These are phyloP conservation scores for Catharus minimus DNA, from an alignment of 2,113 vertebrate genomes.

Conservation along the genomic window DNA sequence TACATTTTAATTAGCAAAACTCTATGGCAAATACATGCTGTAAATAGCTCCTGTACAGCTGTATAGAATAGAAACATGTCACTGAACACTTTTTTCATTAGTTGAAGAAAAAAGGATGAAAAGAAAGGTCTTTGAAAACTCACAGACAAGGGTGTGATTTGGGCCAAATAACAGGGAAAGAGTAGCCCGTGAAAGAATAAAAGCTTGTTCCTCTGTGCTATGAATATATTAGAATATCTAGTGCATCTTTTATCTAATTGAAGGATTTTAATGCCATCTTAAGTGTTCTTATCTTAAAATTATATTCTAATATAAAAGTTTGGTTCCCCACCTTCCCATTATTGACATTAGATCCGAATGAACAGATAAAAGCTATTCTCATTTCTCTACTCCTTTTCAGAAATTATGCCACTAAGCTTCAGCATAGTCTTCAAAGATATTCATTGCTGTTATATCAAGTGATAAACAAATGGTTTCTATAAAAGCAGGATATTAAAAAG, in stretches of 20 bases:
- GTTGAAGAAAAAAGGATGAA: neutral
- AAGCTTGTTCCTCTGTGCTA: neutral
- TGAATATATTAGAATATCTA: neutral
- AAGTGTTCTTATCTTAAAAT: neutral
- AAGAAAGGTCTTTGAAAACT: neutral
- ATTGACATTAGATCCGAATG: neutral
- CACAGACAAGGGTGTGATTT: neutral
- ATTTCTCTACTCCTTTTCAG: neutral
- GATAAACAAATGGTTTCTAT: neutral
- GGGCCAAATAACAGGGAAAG: neutral
- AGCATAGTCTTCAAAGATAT: slow-evolving; percentile 3
- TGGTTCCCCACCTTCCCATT: slow-evolving; percentile 17
- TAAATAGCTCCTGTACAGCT: neutral
- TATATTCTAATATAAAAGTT: neutral
- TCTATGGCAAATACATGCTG: neutral
- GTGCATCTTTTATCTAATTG: slow-evolving; percentile 14
- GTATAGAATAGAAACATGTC: neutral
- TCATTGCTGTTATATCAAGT: neutral
- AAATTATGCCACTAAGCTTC: slow-evolving; percentile 19
- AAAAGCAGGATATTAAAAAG: slow-evolving; percentile 27
- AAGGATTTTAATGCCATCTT: neutral
- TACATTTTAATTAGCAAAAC: neutral
- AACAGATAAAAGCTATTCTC: neutral
- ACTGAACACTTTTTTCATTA: neutral
- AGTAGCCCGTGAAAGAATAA: neutral